A percentile compares a stretch with the other conserved stretches of the same genome.
phyloP scores from a whole-genome alignment of 2,113 vertebrate genomes.

The Saimiri boliviensis region DNA sequence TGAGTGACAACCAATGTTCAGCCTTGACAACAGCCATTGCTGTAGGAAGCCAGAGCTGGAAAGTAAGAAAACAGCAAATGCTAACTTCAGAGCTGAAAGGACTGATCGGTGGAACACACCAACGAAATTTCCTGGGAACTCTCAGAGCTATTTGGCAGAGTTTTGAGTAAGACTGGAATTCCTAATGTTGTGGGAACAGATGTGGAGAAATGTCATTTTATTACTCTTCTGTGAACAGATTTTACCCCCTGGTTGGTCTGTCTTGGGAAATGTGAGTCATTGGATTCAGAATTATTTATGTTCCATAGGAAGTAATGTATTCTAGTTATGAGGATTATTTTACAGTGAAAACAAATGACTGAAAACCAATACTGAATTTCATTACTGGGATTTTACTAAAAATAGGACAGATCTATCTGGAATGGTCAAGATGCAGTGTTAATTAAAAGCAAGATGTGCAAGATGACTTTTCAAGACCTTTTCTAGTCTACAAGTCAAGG shows the following conservation, averaged over 20 bases:
- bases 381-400: neutral
- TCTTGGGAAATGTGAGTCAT: constrained; percentile 47
- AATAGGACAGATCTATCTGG: neutral
- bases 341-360: constrained; percentile 38
- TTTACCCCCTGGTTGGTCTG: neutral
- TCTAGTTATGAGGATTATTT: neutral
- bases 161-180: constrained; percentile 22
- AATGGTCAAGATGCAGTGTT: neutral
- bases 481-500: neutral
- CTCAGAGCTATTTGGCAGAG: neutral
- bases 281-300: constrained; percentile 47
- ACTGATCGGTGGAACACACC: neutral
- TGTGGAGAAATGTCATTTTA: constrained; percentile 38
- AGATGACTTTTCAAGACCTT: neutral
- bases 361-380: neutral
- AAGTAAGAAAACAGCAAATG: neutral
- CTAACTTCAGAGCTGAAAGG: neutral
- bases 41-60: neutral
- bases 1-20: neutral
- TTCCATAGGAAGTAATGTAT: constrained; percentile 21
- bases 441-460: neutral
- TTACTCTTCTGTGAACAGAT: constrained; percentile 48
- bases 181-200: constrained; percentile 33
- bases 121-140: neutral
- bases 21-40: neutral